Evolutionary conservation across 1,140 invertebrate species (phyloP), one percentile per base, ranked within the genome.

Genomic region (Limonius californicus): DNA sequence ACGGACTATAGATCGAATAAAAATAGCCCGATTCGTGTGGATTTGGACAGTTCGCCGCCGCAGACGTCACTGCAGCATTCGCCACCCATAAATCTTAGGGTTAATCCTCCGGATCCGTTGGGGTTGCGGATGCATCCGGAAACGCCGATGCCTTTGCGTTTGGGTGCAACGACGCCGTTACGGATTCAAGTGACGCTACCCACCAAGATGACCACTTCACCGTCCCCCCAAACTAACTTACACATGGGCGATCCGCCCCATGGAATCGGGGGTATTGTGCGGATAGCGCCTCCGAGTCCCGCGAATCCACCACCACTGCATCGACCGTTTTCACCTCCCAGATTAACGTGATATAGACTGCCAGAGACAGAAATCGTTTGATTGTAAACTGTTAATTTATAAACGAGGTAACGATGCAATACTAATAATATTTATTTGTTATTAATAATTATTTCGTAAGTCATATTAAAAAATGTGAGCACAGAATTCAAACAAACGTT

Each of bases 241-340:
- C 70, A 68, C 53, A 42, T 72, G 19, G 62, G 65, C 7, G 64
- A 62, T 53, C 47, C 67, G 50, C 64, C 54, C 32, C 70, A 75
- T 56, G 65, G 65, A 9, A 23, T 27, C 16, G 53, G 53, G 12
- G 71, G 74, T n/a, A 76, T 77, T 30, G 68, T 74, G 19, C 55
- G 70, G 57, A 73, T 71, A 70, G 73, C 71, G n/a, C 70, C 72
- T 53, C 67, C 72, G 16, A 74, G 65, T 57, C 68, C 72, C 19
- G 62, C 63, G 57, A 68, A 61, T 42, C 74, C 74, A 8, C 76
- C 77, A 43, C 68, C 80, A 47, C 63, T 83, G 53, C 81, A 83
- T 66, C 68, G 81, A 62, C 81, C 81, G 43, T 83, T 82, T 69
- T 82, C 81, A 39, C 81, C 81, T 47, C 72, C 79, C 3, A 70